phyloP scores from a whole-genome alignment of 2,113 vertebrate species.

The Petrocephalus microphthalmus region DNA sequence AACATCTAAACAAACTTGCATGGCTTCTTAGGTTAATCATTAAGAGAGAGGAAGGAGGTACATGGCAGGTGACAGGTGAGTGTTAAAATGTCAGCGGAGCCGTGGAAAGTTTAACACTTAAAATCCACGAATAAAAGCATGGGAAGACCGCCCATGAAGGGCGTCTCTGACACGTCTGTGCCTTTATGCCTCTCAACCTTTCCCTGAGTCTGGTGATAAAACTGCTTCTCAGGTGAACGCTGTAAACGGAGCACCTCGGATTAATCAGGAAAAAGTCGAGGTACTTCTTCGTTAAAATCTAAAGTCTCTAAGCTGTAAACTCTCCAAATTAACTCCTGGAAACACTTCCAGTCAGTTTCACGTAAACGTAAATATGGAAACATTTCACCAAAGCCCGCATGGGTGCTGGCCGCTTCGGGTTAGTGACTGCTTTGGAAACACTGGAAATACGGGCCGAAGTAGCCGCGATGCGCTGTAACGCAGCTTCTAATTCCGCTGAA shows the following conservation, averaged over 20 bases:
- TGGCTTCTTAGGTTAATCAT: not conserved
- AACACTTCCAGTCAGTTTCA: not conserved
- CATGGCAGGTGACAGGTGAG: not conserved
- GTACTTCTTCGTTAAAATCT: not conserved
- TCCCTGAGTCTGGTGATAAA: not conserved
- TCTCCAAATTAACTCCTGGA: not conserved
- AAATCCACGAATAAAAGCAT: not conserved
- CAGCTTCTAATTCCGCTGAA: not conserved
- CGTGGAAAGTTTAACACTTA: not conserved
- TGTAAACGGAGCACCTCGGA: not conserved
- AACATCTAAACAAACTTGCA: not conserved
- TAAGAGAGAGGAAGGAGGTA: not conserved
- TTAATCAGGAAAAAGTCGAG: not conserved
- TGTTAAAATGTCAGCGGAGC: not conserved
- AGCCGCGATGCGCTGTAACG: not conserved
- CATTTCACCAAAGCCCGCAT: not conserved
- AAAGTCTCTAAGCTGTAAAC: not conserved
- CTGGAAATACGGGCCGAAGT: not conserved
- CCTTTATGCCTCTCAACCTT: not conserved
- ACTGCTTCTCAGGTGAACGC: not conserved
- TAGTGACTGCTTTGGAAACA: not conserved
- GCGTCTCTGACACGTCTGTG: not conserved
- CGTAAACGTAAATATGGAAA: not conserved
- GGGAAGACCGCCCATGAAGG: not conserved
- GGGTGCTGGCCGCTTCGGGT: not conserved